Base-by-base conservation (phyloP, 2,888 invertebrate genomes). In the Phaonia tiefii region DNA sequence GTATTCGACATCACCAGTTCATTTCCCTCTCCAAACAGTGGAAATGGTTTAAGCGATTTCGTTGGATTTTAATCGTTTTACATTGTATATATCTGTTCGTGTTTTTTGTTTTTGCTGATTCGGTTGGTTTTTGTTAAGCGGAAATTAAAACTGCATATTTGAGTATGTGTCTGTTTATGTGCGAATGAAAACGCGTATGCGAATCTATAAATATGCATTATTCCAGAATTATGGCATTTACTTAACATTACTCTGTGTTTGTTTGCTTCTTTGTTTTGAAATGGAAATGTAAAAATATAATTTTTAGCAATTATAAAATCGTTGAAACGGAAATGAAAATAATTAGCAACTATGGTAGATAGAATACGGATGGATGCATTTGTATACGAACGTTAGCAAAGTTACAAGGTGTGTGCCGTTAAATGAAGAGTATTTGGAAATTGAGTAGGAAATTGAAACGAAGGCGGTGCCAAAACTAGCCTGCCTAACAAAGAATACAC, bases 61-160 rank as follows among this genome's bases (percentile, higher is more conserved):
- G 7, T 49, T 60, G 42, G 8, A 11, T 51, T 63, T 63, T 15
- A 31, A 31, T 67, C 25, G 66, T 67, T 46, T 65, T 39, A 22
- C n/a, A 39, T 65, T 42, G n/a, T n/a, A n/a, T n/a, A n/a, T 11
- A 26, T 44, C 17, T 65, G 26, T 66, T 66, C 7, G 25, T 46
- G 1, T 31, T 26, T 39, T 54, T 37, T 46, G 26, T 67, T 63
- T 10, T 1, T 69, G 44, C 37, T 66, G 69, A 44, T 67, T 37
- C 15, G 31, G 42, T 58, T 67, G 37, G 25, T 42, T 7, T 75
- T 58, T 70, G 58, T 71, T 31, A 85, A 72, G 42, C 86, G 88
- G 86, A 88, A 88, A 88, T 88, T 88, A 86, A 85, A 88, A 88
- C 86, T 85, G 87, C 88, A 88, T 88, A 86, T 88, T 88, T 84